These are phyloP conservation scores for Orthosia gracilis DNA, from an alignment of 2,888 invertebrate genomes.

Conservation along the genomic window DNA sequence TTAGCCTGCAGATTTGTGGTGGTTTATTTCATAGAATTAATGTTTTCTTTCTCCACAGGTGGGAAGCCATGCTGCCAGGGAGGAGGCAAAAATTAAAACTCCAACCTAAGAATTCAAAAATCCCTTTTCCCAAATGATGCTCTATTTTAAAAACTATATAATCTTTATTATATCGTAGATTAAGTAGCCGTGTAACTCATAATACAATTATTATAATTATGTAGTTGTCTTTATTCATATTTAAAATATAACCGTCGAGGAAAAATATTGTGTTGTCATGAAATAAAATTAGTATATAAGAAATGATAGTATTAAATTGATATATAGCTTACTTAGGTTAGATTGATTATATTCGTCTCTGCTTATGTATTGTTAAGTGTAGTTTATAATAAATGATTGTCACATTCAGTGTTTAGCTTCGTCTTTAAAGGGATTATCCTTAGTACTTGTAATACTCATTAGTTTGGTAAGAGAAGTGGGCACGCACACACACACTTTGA, in stretches of 20 bases:
- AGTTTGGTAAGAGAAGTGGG: slow-evolving; percentile 75
- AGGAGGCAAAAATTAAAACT: slow-evolving; percentile 77
- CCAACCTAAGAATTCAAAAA: slow-evolving; percentile 39
- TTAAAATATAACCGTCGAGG: slow-evolving; percentile 63
- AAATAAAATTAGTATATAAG: slow-evolving; percentile 74
- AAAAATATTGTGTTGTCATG: slow-evolving; percentile 79
- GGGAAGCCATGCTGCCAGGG: slow-evolving; percentile 87
- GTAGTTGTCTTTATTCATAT: slow-evolving; percentile 70
- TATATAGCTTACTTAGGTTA: slow-evolving; percentile 49
- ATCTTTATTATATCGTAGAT: slow-evolving; percentile 65
- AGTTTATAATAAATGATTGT: slow-evolving; percentile 70
- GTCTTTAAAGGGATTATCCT: slow-evolving; percentile 70
- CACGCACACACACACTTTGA: slow-evolving; percentile 81
- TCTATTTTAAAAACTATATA: slow-evolving; percentile 66
- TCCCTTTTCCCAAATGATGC: slow-evolving; percentile 62
- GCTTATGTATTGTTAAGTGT: slow-evolving; percentile 70
- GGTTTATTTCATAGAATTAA: no score
- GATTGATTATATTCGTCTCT: slow-evolving; percentile 66
- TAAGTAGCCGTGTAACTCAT: slow-evolving; percentile 53
- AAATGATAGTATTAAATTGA: slow-evolving; percentile 44
- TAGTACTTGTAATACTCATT: slow-evolving; percentile 90
- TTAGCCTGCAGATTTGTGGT: no score
- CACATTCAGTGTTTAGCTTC: slow-evolving; percentile 85
- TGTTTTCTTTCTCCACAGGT: slow-evolving; percentile 75
- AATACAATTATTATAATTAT: slow-evolving; percentile 60